Evolutionary conservation across 1,140 invertebrate species (phyloP).

Genomic region (Gonioctena quinquepunctata): DNA sequence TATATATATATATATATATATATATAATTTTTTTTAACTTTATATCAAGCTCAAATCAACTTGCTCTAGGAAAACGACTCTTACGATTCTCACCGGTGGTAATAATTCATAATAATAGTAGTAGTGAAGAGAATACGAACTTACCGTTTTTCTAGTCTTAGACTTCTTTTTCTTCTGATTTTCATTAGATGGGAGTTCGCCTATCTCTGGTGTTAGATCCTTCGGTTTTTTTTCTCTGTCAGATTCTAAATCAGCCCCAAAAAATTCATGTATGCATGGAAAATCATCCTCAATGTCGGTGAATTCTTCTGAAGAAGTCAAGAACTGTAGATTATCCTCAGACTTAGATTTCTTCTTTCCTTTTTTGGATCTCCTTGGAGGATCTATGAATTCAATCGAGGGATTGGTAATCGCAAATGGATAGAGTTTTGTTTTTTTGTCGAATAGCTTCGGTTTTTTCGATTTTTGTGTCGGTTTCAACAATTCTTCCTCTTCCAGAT

Average conservation of each 20-base stretch:
- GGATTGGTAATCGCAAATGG: background rate
- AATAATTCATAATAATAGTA: background rate
- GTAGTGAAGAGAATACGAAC: too few species aligned
- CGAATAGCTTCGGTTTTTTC: background rate
- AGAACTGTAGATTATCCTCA: background rate
- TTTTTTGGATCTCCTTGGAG: background rate
- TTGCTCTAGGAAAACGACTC: too few species aligned
- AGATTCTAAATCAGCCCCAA: background rate
- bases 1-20: too few species aligned
- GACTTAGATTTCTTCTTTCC: conserved; percentile 4
- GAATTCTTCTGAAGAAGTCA: conserved; percentile 20
- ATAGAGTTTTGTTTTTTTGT: background rate
- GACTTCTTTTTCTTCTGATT: background rate
- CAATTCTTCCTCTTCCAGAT: background rate
- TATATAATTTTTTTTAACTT: too few species aligned
- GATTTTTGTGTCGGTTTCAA: background rate
- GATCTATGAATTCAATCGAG: background rate
- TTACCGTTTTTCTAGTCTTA: background rate
- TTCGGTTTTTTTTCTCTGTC: background rate
- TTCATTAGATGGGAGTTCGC: background rate
- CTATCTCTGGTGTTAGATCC: background rate
- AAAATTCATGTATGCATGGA: conserved; percentile 16
- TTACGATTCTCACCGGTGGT: too few species aligned
- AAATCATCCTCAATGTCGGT: conserved; percentile 15
- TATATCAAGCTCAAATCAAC: too few species aligned